Evolutionary conservation across 1,140 invertebrate genomes (phyloP), one percentile per base, ranked within the genome.

Genomic region (Leptopilina boulardi): DNA sequence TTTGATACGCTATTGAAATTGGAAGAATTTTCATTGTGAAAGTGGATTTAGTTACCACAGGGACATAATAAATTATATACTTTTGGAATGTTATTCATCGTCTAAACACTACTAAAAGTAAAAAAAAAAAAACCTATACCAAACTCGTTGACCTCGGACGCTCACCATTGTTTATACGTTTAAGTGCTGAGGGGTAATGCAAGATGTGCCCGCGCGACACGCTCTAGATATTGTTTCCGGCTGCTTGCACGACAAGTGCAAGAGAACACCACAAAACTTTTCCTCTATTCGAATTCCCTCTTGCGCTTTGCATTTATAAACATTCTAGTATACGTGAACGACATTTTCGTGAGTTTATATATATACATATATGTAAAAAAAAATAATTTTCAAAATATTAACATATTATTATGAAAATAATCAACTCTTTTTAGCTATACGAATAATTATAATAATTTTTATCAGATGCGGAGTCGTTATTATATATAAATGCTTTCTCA

Each of bases 171-270:
- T 83, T 77, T 41, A 70, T 73, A 59, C 72, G 41, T 75, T 78
- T 78, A 80, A 79, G 77, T 82, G 76, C 59, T 73, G 80, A 41
- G 82, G 80, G 47, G 82, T 84, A 86, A 85, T 77, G 83, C 75
- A 84, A 86, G 81, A 85, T 78, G 80, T 80, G 74, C 59, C 51
- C 74, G 78, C 74, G 78, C 83, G 84, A 87, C 82, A 87, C 82
- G 84, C 84, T 87, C 87, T 77, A 82, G 78, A 85, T 84, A 83
- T 82, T 82, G 79, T 85, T 87, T 87, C 84, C 85, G 82, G 80
- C 79, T 84, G 81, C 76, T 78, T 81, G 78, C 82, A 75, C 80
- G 82, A 83, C 84, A 84, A 84, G 79, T 82, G 80, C 84, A 82
- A 83, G 77, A 73, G 83, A 78, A 86, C 75, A 84, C 77, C 74